Evolutionary conservation across 2,113 vertebrate genomes (phyloP), one percentile per base, ranked within the genome.

Genomic region (Corythoichthys haematopterus): DNA sequence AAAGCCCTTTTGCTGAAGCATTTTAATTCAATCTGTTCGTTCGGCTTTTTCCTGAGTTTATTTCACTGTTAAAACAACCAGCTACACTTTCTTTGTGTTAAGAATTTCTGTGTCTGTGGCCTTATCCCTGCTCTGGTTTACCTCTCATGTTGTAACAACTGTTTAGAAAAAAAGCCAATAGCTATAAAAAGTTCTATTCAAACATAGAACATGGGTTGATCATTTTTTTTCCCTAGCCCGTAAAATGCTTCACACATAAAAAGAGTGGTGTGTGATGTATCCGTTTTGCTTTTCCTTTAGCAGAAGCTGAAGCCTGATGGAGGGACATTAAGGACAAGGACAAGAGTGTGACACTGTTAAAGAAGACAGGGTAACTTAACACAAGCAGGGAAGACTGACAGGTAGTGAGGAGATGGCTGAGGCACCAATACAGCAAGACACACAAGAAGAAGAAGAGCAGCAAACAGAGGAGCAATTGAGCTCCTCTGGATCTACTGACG

Each of bases 381-480:
- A 8, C 40, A 8, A 4, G 51, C 65, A 36, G 57, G 69, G 67
- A 65, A 65, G 74, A 58, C 38, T 51, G 69, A 7, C 45, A 4
- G 37, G 36, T n/a, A 8, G 35, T 8, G 56, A 58, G 56, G 71
- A 2, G 61, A 96, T 97, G 95, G 96, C 96, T 59, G 95, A 96
- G 76, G 93, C 90, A 12, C 79, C 91, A 6, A 70, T 89, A 78
- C 93, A 70, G 53, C 0, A 73, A 28, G 2, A 72, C 56, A n/a
- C 47, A 3, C 36, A 72, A 38, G 15, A 71, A 4, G 60, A 71
- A 4, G 60, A 69, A 28, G 20, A 64, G 51, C 20, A 60, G 35
- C 12, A 7, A 6, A 62, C n/a, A 3, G 60, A 71, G 43, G 36
- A 64, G 52, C 20, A 65, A 20, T 61, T 4, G 0, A 78, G 71